These are phyloP conservation scores for Pantelozetes paolii DNA, from an alignment of 2,888 invertebrate species.

Conservation along the genomic window DNA sequence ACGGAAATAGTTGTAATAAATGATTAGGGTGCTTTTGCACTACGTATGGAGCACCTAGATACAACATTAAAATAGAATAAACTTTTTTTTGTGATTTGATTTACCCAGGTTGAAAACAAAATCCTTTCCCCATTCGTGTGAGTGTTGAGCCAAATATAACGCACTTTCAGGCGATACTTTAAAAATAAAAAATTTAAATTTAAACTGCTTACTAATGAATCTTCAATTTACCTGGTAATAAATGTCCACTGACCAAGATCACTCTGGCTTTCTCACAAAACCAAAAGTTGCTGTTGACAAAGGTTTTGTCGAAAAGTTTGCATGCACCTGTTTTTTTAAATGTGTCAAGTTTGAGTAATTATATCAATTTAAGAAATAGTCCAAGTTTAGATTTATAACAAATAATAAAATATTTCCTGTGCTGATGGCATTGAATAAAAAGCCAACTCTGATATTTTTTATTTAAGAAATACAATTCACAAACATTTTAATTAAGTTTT, in stretches of 20 bases:
- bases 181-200: neutral
- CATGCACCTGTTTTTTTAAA: neutral
- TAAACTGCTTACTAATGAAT: neutral
- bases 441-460: too few relatives aligned
- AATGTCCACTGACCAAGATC: neutral
- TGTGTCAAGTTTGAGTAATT: too few relatives aligned
- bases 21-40: slow-evolving; percentile 78
- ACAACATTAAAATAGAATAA: slow-evolving; percentile 56
- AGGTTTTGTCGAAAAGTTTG: neutral
- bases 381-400: neutral
- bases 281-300: neutral
- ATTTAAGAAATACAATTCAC: too few relatives aligned
- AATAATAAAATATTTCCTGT: neutral
- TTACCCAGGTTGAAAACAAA: slow-evolving; percentile 59
- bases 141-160: slow-evolving; percentile 16
- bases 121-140: slow-evolving; percentile 35
- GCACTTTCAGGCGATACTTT: slow-evolving; percentile 32
- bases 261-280: neutral
- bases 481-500: too few relatives aligned
- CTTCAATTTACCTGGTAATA: neutral
- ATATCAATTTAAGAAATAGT: neutral
- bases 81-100: slow-evolving; percentile 84
- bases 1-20: slow-evolving; percentile 75
- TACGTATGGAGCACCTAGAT: slow-evolving; percentile 1
- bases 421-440: too few relatives aligned